A percentile compares a stretch with the other conserved stretches of the same genome.
phyloP scores from a whole-genome alignment of 2,888 invertebrate genomes.

The Spodoptera exigua region DNA sequence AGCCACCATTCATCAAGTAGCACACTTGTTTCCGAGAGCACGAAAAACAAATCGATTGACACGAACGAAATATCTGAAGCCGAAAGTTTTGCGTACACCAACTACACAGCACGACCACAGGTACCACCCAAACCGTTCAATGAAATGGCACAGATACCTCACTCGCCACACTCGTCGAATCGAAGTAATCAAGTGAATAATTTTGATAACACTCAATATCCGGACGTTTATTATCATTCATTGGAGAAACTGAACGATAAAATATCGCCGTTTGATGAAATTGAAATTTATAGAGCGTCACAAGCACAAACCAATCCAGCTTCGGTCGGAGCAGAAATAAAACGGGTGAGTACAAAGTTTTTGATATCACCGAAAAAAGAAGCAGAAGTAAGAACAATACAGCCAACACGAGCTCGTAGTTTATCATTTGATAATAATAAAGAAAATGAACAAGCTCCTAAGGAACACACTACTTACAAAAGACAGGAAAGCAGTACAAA shows the following conservation, averaged over 20 bases:
- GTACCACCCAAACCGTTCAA: conserved; percentile 73
- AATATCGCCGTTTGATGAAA: conserved; percentile 74
- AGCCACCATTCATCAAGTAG: conserved; percentile 81
- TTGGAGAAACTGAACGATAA: conserved; percentile 78
- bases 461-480: conserved; percentile 21
- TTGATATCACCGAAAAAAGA: conserved; percentile 86
- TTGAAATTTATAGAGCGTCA: conserved; percentile 77
- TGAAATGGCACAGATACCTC: conserved; percentile 60
- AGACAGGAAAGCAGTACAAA: conserved; percentile 61
- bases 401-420: conserved; percentile 82
- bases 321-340: conserved; percentile 85
- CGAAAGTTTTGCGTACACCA: conserved; percentile 48
- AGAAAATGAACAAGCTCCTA: conserved; percentile 35
- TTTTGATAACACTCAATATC: conserved; percentile 63
- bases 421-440: conserved; percentile 76
- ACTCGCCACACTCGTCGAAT: conserved; percentile 54
- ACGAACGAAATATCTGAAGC: conserved; percentile 54
- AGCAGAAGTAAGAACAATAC: conserved; percentile 82
- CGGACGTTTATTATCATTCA: conserved; percentile 84
- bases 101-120: conserved; percentile 74
- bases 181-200: conserved; percentile 42
- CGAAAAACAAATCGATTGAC: conserved; percentile 60
- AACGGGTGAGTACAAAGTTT: conserved; percentile 83
- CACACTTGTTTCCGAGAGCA: conserved; percentile 80
- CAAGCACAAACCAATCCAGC: conserved; percentile 72